Base-by-base conservation (phyloP, 2,113 vertebrate species). In the Hyaena hyaena region DNA sequence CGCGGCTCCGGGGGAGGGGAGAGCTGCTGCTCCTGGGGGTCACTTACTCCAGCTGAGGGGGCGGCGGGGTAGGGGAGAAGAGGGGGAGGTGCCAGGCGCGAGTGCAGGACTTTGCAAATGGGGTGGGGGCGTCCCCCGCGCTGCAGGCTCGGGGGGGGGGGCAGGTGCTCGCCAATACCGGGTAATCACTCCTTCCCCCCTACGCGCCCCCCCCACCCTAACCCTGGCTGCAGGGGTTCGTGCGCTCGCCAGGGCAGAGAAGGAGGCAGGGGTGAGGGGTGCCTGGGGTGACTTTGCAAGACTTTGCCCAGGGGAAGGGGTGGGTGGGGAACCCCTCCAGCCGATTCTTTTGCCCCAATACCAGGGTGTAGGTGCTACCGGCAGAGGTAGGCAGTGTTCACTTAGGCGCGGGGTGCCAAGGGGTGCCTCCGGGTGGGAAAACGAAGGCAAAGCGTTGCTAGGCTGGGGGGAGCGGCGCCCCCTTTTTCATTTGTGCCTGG, bases 201-300 rank as follows among this genome's bases (percentile, higher is more conserved):
- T 35, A 9, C 48, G 26, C 61, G 23, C 76, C 24, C 84, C 28
- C 89, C 86, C 15, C 50, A 1, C 89, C 86, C 15, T 39, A 1
- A 35, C 79, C 33, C 55, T n/a, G 39, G 68, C 73, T 53, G 73
- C 88, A n/a, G 55, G 76, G 93, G 91, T 80, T 93, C 91, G 17
- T 88, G 88, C 43, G 81, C 95, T 89, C 68, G 79, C 73, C 83
- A 4, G 77, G 83, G 83, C 94, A 4, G 50, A 92, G 93, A 83
- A 80, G 79, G 90, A 71, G 94, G 43, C 88, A 53, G 58, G 97
- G 89, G 93, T 93, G 97, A 97, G 96, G 96, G 98, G 96, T 31
- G 28, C 74, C 91, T 10, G 96, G 95, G 96, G 97, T 96, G 96
- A 97, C 97, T 98, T 98, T 96, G 84, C 95, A 65, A 95, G 97